phyloP scores from a whole-genome alignment of 2,888 invertebrate genomes.

The Sarcophaga caerulescens region DNA sequence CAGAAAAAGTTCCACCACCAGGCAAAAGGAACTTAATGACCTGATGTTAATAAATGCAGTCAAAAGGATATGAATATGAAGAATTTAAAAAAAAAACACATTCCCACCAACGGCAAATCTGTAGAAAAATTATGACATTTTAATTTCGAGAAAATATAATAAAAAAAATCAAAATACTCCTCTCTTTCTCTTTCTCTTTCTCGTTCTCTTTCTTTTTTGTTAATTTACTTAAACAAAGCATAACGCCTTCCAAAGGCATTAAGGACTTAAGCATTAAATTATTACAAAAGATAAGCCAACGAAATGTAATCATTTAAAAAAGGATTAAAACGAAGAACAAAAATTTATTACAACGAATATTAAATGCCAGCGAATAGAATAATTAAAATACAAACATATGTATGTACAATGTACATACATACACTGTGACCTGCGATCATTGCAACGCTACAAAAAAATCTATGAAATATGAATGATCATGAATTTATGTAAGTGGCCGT shows the following conservation, averaged over 20 bases:
- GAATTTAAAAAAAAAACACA: not conserved
- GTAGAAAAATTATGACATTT: conserved; percentile 68
- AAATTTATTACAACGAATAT: not conserved
- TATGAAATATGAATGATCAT: too few species aligned
- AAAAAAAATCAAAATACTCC: too few species aligned
- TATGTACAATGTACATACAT: too few species aligned
- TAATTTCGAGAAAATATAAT: conserved; percentile 51
- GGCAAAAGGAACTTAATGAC: conserved; percentile 58
- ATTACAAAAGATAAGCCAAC: not conserved
- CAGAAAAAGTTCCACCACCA: conserved; percentile 44
- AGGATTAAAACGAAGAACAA: not conserved
- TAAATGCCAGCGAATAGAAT: too few species aligned
- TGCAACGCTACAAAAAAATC: too few species aligned
- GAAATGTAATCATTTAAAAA: not conserved
- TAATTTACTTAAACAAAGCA: conserved; percentile 62
- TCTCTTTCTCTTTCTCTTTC: too few species aligned
- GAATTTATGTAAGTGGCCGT: too few species aligned
- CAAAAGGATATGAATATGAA: conserved; percentile 40
- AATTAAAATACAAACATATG: too few species aligned
- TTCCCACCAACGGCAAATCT: conserved; percentile 19
- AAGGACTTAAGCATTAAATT: not conserved
- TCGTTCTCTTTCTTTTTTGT: not conserved
- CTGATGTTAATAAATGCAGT: conserved; percentile 64
- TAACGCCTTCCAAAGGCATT: conserved; percentile 42
- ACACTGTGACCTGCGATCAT: too few species aligned